Conservation (phyloP, 2,888 invertebrate genomes). For the Tineola bisselliella region DNA sequence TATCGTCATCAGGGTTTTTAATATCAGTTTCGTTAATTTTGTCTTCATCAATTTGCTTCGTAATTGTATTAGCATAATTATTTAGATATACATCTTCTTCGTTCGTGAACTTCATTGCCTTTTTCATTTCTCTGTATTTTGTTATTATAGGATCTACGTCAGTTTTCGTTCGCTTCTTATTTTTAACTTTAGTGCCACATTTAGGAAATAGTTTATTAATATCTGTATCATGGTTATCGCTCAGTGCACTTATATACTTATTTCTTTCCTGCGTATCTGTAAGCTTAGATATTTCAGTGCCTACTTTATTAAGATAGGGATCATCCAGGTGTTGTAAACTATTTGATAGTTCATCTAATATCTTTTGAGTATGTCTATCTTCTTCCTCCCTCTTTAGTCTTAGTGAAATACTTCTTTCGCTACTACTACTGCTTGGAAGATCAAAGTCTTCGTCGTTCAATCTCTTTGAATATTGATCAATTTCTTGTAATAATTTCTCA, state of each 20-base stretch:
- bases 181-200: constrained; percentile 60
- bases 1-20: constrained; percentile 61
- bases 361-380: constrained; percentile 58
- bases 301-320: constrained; percentile 69
- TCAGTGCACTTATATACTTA: constrained; percentile 65
- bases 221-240: constrained; percentile 58
- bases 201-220: constrained; percentile 58
- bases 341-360: constrained; percentile 56
- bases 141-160: constrained; percentile 61
- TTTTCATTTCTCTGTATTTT: constrained; percentile 58
- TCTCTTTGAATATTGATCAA: constrained; percentile 71
- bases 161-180: constrained; percentile 54
- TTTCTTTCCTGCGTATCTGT: constrained; percentile 68
- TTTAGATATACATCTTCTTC: constrained; percentile 55
- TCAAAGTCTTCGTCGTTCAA: constrained; percentile 65
- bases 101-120: constrained; percentile 53
- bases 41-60: constrained; percentile 40
- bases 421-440: constrained; percentile 59
- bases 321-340: constrained; percentile 69
- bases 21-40: constrained; percentile 46
- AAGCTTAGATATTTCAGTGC: constrained; percentile 68
- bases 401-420: constrained; percentile 62
- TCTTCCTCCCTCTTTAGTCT: constrained; percentile 58
- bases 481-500: constrained; percentile 81
- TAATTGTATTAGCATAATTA: constrained; percentile 53